Percentiles rank a stretch among this genome's conserved stretches.
Evolutionary conservation across 2,888 invertebrate genomes (phyloP).

Genomic region (Trachelus troglodyta): DNA sequence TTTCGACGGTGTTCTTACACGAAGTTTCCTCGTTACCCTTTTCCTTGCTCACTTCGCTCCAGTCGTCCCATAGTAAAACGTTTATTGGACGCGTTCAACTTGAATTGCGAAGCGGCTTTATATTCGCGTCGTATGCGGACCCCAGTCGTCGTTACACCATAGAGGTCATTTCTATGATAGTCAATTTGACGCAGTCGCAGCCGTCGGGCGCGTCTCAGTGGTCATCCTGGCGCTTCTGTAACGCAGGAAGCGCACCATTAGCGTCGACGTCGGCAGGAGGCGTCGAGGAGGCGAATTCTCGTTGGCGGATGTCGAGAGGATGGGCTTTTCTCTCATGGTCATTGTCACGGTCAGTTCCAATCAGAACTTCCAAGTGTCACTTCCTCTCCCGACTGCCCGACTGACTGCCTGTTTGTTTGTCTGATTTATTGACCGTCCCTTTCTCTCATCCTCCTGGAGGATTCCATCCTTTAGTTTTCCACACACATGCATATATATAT

Average conservation of each 20-base stretch:
- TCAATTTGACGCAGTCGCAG: constrained; percentile 50
- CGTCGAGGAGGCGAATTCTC: background rate
- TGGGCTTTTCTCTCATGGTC: constrained; percentile 28
- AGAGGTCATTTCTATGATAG: constrained; percentile 22
- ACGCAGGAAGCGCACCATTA: constrained; percentile 41
- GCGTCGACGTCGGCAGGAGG: background rate
- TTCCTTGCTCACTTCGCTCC: background rate
- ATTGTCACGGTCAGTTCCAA: constrained; percentile 45
- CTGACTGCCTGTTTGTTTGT: constrained; percentile 26
- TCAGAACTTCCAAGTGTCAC: constrained; percentile 37
- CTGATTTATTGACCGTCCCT: constrained; percentile 13
- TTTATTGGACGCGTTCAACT: background rate
- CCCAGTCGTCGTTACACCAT: background rate
- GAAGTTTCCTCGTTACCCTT: background rate
- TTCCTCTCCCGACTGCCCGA: constrained; percentile 26
- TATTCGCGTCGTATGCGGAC: background rate
- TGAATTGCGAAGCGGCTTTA: background rate
- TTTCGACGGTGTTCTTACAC: background rate
- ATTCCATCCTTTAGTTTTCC: background rate
- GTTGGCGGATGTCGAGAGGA: background rate
- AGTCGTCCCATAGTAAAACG: background rate
- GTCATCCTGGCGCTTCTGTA: constrained; percentile 39
- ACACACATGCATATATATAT: no score
- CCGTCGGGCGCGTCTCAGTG: constrained; percentile 70
- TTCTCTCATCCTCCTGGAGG: constrained; percentile 12